Evolutionary conservation across 1,140 invertebrate species (phyloP), one percentile per base, ranked within the genome.

Genomic region (Calliphora vicina): DNA sequence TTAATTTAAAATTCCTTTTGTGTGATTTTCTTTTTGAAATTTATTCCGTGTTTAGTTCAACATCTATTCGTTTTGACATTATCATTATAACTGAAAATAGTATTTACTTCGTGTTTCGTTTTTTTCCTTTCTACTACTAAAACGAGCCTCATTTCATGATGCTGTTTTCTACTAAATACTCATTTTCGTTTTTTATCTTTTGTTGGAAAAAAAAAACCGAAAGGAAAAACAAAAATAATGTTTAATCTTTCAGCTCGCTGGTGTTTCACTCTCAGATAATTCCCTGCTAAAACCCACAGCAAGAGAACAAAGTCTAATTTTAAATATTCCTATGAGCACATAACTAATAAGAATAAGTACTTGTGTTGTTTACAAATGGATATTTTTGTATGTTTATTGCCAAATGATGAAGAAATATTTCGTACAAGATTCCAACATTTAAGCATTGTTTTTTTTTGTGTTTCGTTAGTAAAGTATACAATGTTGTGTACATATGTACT

Each of bases 51-150:
- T 45, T 26, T 20, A 43, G 74, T 25, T 43, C n/a, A 23, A 78
- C 74, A 78, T 78, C 74, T 45, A 78, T 43, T 78, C 35, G 74
- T 78, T 78, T 78, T 25, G 74, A 78, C 74, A 78, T 78, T 78
- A 78, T 78, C 74, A 78, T 78, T 78, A 78, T 78, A 78, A 78
- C 74, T 78, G 74, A 78, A 78, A 45, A 45, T 78, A 78, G 74
- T 78, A 78, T 43, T 43, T 45, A 43, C 74, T 42, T 78, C 74
- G 74, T 45, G 74, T 78, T 43, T 78, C 35, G n/a, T 43, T 78
- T 43, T 76, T 78, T 78, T 78, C 20, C 25, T 67, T 67, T 67
- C 61, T 23, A 23, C 61, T 23, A 67, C 61, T 67, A 67, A 67
- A 67, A 67, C 61, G 61, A 67, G 23, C 61, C n/a, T 23, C 20